These are phyloP conservation scores for Teinopalpus imperialis DNA, from an alignment of 2,888 invertebrate genomes.

Conservation along the genomic window DNA sequence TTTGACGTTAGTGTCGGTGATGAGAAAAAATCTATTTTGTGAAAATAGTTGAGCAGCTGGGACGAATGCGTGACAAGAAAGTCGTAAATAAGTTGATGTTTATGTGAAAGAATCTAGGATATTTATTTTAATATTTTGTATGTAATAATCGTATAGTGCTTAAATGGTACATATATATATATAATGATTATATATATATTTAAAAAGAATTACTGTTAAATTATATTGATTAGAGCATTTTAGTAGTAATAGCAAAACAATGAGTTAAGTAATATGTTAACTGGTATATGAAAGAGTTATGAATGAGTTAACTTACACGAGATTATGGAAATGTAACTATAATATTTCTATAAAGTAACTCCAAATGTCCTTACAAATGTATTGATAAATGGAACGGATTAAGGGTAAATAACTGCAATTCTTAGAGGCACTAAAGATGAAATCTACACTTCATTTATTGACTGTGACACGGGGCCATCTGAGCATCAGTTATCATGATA, in stretches of 20 bases:
- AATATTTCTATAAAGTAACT: too few species aligned
- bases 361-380: not conserved
- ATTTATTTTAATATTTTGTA: too few species aligned
- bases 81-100: constrained; percentile 31
- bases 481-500: constrained; percentile 80
- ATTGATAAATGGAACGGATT: constrained; percentile 46
- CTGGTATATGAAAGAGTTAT: too few species aligned
- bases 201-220: too few species aligned
- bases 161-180: too few species aligned
- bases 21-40: constrained; percentile 35
- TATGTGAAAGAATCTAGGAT: not conserved
- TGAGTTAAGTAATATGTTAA: too few species aligned
- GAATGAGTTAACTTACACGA: too few species aligned
- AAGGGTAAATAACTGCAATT: constrained; percentile 65
- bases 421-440: constrained; percentile 59
- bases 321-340: too few species aligned
- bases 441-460: constrained; percentile 66
- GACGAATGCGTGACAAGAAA: constrained; percentile 29
- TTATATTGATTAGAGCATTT: too few species aligned
- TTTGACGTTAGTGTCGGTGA: constrained; percentile 62
- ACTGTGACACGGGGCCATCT: constrained; percentile 64
- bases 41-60: constrained; percentile 37
- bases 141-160: too few species aligned
- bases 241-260: too few species aligned
- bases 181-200: too few species aligned